A percentile compares a stretch with the other conserved stretches of the same genome.
Evolutionary conservation across 2,888 invertebrate species (phyloP).

Genomic region (Sarcophaga carnaria): DNA sequence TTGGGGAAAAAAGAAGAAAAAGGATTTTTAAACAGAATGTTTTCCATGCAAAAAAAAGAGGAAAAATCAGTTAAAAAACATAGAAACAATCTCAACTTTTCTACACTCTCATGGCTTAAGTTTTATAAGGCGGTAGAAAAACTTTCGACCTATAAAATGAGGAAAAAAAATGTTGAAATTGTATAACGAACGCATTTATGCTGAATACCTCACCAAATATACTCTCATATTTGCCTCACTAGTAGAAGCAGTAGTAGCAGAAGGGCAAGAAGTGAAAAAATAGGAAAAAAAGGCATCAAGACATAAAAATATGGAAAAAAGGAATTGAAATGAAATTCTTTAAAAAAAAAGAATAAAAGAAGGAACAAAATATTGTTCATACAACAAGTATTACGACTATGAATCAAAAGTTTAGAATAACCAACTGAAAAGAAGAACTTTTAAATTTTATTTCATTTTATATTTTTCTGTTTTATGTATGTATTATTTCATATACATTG

Average conservation of each 20-base stretch:
- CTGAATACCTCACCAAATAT: constrained; percentile 15
- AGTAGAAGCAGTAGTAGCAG: too few species aligned
- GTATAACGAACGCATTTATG: constrained; percentile 44
- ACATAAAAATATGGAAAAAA: neutral
- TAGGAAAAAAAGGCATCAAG: neutral
- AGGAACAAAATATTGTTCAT: constrained; percentile 28
- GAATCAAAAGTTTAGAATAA: constrained; percentile 60
- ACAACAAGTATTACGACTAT: constrained; percentile 32
- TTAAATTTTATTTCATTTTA: neutral
- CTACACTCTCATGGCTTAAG: constrained; percentile 39
- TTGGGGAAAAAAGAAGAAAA: constrained; percentile 41
- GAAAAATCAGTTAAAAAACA: neutral
- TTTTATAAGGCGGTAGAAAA: neutral
- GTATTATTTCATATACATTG: too few species aligned
- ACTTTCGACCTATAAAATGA: constrained; percentile 41
- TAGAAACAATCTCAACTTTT: constrained; percentile 51
- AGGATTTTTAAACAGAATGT: constrained; percentile 39
- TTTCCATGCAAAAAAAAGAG: constrained; percentile 2
- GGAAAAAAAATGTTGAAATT: constrained; percentile 11
- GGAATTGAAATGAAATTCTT: constrained; percentile 37
- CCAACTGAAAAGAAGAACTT: constrained; percentile 13
- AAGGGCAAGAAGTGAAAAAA: neutral
- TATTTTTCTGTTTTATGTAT: too few species aligned
- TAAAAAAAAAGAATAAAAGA: neutral
- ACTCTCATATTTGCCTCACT: neutral